Evolutionary conservation across 2,113 vertebrate species (phyloP).

Genomic region (Tragelaphus scriptus): DNA sequence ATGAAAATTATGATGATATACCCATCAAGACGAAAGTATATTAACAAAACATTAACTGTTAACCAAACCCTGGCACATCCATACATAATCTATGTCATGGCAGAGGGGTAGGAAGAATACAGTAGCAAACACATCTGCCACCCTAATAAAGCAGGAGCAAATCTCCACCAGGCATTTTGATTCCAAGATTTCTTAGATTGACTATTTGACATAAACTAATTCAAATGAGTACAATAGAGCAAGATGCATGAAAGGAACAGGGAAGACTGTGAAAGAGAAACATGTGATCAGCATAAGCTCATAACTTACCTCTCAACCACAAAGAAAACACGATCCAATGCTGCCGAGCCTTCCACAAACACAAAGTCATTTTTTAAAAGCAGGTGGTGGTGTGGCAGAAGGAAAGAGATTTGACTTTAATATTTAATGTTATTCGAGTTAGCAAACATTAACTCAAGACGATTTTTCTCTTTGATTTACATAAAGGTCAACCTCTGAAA

Average conservation of each 20-base stretch:
- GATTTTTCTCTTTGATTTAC: constrained; percentile 43
- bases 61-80: background rate
- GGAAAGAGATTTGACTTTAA: background rate
- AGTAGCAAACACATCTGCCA: background rate
- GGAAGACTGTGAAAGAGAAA: background rate
- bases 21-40: background rate
- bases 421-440: background rate
- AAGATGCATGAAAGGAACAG: background rate
- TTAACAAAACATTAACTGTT: background rate
- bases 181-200: background rate
- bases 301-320: background rate
- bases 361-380: background rate
- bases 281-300: background rate
- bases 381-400: background rate
- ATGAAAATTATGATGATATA: background rate
- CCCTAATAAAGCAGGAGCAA: background rate
- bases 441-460: background rate
- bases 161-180: background rate
- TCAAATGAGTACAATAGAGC: background rate
- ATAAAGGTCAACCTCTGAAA: constrained; percentile 43
- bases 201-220: background rate
- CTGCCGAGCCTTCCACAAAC: background rate
- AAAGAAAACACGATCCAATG: background rate
- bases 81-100: background rate
- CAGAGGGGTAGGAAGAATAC: background rate